Evolutionary conservation across 2,797 vertebrate species (phyloP).

Genomic region (Sebastes aleutianus): DNA sequence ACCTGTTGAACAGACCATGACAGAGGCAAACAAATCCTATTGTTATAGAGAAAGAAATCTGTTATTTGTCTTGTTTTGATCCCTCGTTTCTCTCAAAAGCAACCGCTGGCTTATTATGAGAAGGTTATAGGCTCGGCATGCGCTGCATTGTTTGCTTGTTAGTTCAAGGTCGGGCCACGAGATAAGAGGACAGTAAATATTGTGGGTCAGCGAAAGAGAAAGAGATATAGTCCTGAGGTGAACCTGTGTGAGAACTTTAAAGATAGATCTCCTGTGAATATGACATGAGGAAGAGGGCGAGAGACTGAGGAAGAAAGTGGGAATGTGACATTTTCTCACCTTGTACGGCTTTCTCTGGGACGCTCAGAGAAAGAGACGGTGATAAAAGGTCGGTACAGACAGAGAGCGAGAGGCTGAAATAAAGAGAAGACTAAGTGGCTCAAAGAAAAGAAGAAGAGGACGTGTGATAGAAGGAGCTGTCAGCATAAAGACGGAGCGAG

Average conservation of each 20-base stretch:
- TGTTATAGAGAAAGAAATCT: background rate
- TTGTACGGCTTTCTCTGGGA: background rate
- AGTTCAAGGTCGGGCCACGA: conserved; percentile 24
- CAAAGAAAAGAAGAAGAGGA: background rate
- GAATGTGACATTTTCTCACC: background rate
- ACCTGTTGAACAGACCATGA: background rate
- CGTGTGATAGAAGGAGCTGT: background rate
- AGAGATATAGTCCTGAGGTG: background rate
- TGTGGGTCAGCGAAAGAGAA: background rate
- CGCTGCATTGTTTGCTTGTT: conserved; percentile 5
- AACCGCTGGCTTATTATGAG: background rate
- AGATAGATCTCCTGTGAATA: background rate
- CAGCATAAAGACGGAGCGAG: background rate
- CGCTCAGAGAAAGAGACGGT: background rate
- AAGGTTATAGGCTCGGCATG: conserved; percentile 2
- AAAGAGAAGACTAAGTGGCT: background rate
- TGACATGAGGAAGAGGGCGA: background rate
- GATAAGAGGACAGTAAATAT: conserved; percentile 51
- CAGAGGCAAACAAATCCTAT: conserved; percentile 9
- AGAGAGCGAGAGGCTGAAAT: background rate
- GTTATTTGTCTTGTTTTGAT: conserved; percentile 30
- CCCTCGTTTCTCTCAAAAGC: background rate
- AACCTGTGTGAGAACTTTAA: background rate
- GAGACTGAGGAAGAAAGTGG: background rate
- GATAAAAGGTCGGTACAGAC: background rate